Evolutionary conservation across 2,113 vertebrate species (phyloP), one percentile per base, ranked within the genome.

Genomic region (Illadopsis cleaveri): DNA sequence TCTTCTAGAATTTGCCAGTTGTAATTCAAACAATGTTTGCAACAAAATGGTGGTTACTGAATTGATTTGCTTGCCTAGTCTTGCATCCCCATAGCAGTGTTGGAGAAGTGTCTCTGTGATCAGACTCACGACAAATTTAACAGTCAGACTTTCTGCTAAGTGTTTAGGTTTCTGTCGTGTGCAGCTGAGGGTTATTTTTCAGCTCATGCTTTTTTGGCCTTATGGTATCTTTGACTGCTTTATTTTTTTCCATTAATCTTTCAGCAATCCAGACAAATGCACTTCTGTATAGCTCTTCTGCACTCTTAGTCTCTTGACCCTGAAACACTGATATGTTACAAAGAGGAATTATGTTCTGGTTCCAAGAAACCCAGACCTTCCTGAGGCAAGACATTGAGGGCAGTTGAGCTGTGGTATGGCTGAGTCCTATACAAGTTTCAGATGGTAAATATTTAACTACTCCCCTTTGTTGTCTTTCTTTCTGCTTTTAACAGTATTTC

Each of bases 391-490:
- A 77, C 60, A 77, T 30, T 0, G 9, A 90, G 69, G 81, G 42
- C 77, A 78, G n/a, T 17, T 51, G 35, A 84, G 33, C 30, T 73
- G 48, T 38, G 71, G 37, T 38, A 51, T 22, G 22, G 37, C 42
- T 12, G 53, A 87, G 48, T 65, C n/a, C 56, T 79, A 69, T 91
- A 58, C 76, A 83, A 78, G 60, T 47, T 82, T 94, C 69, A 73
- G 73, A 44, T 79, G 47, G 54, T 92, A 93, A 91, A 94, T 92
- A 86, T 93, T 96, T 96, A 94, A 82, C 62, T 73, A 40, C 22
- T 51, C 8, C 50, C 64, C 28, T 71, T 85, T 75, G 33, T 40
- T 86, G 33, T 37, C 77, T 81, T 45, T 77, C 66, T 69, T 84
- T 76, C 68, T 58, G 5, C 51, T 72, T 87, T 94, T 48, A 80